These are phyloP conservation scores for Melitaea cinxia DNA, from an alignment of 1,140 invertebrate species.

Conservation along the genomic window DNA sequence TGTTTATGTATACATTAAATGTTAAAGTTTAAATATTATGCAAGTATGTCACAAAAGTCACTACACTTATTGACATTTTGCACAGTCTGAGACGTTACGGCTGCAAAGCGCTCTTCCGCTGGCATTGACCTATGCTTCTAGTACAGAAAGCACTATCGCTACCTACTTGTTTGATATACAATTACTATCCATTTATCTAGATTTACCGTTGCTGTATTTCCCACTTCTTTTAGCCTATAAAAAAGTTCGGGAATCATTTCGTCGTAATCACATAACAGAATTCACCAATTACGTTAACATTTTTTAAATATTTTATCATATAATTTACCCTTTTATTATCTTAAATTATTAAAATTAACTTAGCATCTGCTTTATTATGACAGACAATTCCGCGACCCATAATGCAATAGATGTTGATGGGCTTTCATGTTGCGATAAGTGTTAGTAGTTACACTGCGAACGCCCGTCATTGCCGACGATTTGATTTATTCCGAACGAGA, in stretches of 20 bases:
- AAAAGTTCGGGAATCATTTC: neutral
- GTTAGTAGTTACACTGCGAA: conserved; percentile 10
- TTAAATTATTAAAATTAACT: neutral
- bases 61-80: conserved; percentile 60
- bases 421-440: conserved; percentile 28
- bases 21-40: conserved; percentile 23
- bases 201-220: neutral
- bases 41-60: conserved; percentile 31
- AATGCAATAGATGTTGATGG: conserved; percentile 23
- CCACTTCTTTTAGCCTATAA: neutral
- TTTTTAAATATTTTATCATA: neutral
- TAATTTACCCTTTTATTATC: neutral
- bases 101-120: conserved; percentile 51
- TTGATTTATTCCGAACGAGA: conserved; percentile 57
- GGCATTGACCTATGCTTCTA: conserved; percentile 52
- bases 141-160: conserved; percentile 2
- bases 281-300: neutral
- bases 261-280: too few species aligned
- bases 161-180: neutral
- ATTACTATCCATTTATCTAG: neutral
- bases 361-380: neutral
- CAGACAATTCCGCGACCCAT: neutral
- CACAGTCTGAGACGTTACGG: conserved; percentile 51
- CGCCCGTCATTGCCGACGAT: conserved; percentile 39
- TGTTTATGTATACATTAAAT: conserved; percentile 9